These are phyloP conservation scores for Pseudochirops corinnae DNA, from an alignment of 2,797 vertebrate genomes.

Conservation along the genomic window DNA sequence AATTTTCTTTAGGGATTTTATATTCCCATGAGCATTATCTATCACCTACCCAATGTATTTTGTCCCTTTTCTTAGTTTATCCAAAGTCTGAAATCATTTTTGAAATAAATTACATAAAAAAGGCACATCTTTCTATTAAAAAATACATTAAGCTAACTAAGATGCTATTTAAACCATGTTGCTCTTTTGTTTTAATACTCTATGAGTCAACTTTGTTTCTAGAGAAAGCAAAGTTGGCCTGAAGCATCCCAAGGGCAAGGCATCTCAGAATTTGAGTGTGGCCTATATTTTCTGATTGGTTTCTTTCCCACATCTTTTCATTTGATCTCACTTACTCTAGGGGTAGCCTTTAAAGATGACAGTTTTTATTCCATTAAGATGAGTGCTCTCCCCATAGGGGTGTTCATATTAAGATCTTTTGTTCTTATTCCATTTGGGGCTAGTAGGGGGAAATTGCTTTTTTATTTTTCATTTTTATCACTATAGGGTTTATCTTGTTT, in stretches of 20 bases:
- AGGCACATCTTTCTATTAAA: background rate
- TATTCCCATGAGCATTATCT: background rate
- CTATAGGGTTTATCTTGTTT: background rate
- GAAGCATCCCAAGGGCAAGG: constrained; percentile 1
- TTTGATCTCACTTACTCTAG: background rate
- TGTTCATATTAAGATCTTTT: background rate
- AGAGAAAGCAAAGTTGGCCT: background rate
- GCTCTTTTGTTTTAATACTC: background rate
- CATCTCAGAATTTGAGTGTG: background rate
- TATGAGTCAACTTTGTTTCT: background rate
- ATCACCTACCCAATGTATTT: background rate
- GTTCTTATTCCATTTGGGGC: background rate
- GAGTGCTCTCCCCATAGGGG: background rate
- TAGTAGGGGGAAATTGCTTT: background rate
- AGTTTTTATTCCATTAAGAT: background rate
- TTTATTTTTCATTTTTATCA: background rate
- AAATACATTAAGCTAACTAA: background rate
- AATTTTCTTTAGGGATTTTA: background rate
- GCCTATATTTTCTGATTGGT: background rate
- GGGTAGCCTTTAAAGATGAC: background rate
- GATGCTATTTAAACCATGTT: background rate
- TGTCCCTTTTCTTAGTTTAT: background rate
- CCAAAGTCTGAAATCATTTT: background rate
- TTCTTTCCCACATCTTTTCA: background rate
- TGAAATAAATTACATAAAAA: background rate